Conservation (phyloP, 2,113 vertebrate genomes). For the Pongo pygmaeus region DNA sequence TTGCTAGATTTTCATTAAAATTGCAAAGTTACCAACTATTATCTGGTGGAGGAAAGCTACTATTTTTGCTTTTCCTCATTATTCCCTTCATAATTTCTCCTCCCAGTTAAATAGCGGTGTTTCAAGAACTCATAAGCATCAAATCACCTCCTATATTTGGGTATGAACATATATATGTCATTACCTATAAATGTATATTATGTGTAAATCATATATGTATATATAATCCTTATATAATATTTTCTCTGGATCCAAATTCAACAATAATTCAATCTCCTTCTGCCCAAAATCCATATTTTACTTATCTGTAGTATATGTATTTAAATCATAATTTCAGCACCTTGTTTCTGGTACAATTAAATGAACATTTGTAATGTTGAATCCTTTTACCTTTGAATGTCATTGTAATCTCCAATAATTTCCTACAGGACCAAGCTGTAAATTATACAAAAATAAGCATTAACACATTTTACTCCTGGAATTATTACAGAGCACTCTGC, state of each 20-base stretch:
- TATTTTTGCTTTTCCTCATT: background rate
- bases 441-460: constrained; percentile 23
- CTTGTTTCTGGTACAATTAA: background rate
- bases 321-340: background rate
- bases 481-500: background rate
- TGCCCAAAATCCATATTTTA: constrained; percentile 42
- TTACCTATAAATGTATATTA: background rate
- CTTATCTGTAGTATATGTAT: constrained; percentile 7
- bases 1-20: constrained; percentile 20
- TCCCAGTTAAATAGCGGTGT: background rate
- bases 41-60: background rate
- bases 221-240: constrained; percentile 45
- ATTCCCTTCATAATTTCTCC: constrained; percentile 10
- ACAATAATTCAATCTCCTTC: constrained; percentile 31
- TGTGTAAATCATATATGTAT: background rate
- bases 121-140: background rate
- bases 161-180: background rate
- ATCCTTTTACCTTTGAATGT: constrained; percentile 4
- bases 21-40: background rate
- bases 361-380: background rate
- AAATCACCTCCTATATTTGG: background rate
- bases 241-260: constrained; percentile 54
- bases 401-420: background rate
- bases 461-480: background rate
- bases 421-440: background rate